Conservation (phyloP, 2,888 invertebrate species). For the Papilio elwesi region DNA sequence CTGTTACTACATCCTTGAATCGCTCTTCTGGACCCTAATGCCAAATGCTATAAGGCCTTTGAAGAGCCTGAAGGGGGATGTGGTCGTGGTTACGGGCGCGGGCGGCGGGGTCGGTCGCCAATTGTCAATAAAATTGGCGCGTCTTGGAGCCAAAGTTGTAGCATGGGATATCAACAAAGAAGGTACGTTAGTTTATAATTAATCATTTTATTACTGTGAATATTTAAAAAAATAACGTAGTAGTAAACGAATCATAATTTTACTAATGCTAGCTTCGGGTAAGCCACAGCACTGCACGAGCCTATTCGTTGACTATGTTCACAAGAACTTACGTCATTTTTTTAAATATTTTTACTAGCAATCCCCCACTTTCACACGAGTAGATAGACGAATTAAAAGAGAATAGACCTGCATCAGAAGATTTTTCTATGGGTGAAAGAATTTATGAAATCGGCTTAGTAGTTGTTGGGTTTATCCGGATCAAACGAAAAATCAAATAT, state of each 20-base stretch:
- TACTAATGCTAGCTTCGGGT: background rate
- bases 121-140: constrained; percentile 89
- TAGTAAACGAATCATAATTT: background rate
- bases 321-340: too few species aligned
- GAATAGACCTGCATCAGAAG: too few species aligned
- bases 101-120: constrained; percentile 94
- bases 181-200: constrained; percentile 75
- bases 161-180: constrained; percentile 95
- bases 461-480: too few species aligned
- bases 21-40: constrained; percentile 78
- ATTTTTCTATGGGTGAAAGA: too few species aligned
- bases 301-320: too few species aligned
- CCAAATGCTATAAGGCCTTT: constrained; percentile 81
- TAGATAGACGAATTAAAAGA: too few species aligned
- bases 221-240: background rate
- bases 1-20: constrained; percentile 80
- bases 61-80: constrained; percentile 87
- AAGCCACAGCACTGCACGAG: too few species aligned
- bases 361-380: too few species aligned
- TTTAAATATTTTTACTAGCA: background rate
- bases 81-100: constrained; percentile 94
- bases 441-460: too few species aligned
- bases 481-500: too few species aligned
- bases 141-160: constrained; percentile 90
- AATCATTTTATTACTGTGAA: background rate